phyloP scores from a whole-genome alignment of 2,113 vertebrate species.

The Solenodon paradoxus region DNA sequence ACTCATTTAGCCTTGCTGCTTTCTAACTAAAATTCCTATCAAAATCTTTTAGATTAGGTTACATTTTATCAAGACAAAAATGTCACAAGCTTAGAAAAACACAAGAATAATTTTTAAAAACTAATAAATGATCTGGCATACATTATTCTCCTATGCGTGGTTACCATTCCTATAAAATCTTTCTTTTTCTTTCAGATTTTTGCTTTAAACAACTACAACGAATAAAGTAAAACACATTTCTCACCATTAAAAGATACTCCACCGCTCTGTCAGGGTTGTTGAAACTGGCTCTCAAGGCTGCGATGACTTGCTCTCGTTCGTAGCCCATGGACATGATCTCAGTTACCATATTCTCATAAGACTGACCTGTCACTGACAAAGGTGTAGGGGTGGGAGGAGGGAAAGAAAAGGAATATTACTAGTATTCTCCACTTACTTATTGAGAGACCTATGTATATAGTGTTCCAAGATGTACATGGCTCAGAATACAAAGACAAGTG shows the following conservation, averaged over 20 bases:
- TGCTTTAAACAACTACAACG: background rate
- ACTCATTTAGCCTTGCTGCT: background rate
- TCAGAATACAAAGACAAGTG: background rate
- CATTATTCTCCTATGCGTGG: background rate
- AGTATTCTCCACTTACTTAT: background rate
- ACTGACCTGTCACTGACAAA: constrained; percentile 92
- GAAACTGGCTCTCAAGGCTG: constrained; percentile 94
- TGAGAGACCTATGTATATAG: background rate
- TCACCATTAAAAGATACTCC: constrained; percentile 96
- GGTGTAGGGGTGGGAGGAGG: background rate
- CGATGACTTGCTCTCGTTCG: constrained; percentile 93
- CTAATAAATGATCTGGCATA: background rate
- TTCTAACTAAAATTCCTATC: constrained; percentile 4
- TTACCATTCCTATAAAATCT: background rate
- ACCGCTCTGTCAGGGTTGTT: constrained; percentile 98
- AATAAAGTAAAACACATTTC: constrained; percentile 58
- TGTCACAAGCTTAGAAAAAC: too few relatives aligned
- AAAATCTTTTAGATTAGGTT: constrained; percentile 5
- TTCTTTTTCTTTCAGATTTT: background rate
- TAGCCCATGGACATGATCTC: constrained; percentile 99
- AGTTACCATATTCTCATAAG: constrained; percentile 97
- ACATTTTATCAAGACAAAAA: constrained; percentile 30
- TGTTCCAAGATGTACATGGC: background rate
- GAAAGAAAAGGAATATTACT: constrained; percentile 27
- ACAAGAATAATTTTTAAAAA: too few relatives aligned